Conservation (phyloP, 2,113 vertebrate genomes). For the Trematocara zebra region DNA sequence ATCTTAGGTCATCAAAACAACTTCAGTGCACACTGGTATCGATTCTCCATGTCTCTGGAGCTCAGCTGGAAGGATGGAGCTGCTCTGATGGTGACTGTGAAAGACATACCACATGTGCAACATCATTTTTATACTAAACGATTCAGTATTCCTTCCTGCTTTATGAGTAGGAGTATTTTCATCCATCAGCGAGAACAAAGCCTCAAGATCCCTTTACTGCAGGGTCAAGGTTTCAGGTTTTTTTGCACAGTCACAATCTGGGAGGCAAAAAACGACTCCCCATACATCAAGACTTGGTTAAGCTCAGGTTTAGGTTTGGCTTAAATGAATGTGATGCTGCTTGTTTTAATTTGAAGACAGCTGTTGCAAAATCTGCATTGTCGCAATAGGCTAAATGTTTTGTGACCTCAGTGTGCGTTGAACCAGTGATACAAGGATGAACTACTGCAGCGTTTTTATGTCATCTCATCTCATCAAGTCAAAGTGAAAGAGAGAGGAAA, state of each 20-base stretch:
- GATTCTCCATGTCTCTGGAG: not conserved
- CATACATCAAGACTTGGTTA: not conserved
- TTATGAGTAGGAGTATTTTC: not conserved
- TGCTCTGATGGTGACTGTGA: not conserved
- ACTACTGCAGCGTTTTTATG: not conserved
- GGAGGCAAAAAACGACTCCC: not conserved
- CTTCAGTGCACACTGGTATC: not conserved
- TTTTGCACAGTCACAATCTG: not conserved
- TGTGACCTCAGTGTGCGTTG: not conserved
- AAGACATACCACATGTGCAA: not conserved
- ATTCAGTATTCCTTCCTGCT: not conserved
- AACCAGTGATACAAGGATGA: not conserved
- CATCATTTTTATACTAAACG: not conserved
- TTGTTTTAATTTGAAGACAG: not conserved
- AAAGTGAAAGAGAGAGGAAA: not conserved
- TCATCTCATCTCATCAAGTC: not conserved
- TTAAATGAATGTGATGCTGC: not conserved
- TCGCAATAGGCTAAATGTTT: not conserved
- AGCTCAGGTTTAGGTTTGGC: not conserved
- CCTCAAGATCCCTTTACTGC: not conserved
- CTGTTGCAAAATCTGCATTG: slow-evolving; percentile 3
- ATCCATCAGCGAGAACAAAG: not conserved
- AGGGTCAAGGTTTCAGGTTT: not conserved
- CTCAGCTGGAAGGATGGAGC: not conserved
- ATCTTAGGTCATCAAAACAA: not conserved